Evolutionary conservation across 2,888 invertebrate genomes (phyloP), one percentile per base, ranked within the genome.

Genomic region (Tachystola acroxantha): DNA sequence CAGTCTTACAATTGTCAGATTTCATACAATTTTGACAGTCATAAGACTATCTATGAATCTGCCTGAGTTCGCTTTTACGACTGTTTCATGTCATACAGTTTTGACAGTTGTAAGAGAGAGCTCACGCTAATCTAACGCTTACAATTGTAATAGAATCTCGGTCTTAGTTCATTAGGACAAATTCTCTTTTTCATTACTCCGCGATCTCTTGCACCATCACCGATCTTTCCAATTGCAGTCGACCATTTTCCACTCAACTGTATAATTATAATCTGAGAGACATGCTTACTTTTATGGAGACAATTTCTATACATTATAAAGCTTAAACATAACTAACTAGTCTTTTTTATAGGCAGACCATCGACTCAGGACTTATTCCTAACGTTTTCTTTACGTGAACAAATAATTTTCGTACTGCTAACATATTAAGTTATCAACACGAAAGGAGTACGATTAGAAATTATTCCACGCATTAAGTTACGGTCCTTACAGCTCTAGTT

Each of bases 361-460:
- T 69, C 69, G 24, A 70, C 68, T 66, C 63, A n/a, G 66, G 66
- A 59, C 59, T 60, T 57, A 61, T 57, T 53, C 51, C 57, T 59
- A 53, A 53, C 59, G 59, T 56, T 48, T 51, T 46, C 50, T 52
- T 46, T 52, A 46, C 71, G 72, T 63, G 71, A 59, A 47, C n/a
- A 55, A 56, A 68, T 79, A 84, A 81, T 78, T 79, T 73, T 73
- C 82, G 85, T 79, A 81, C 85, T 85, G 81, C 85, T 77, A 60
- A 73, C 80, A 78, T 76, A 73, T 85, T 84, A 68, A 78, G 39
- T 50, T 47, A 64, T 75, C 75, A 85, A 85, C 75, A 77, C 82
- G 84, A 58, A 67, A 81, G 82, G 84, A 85, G 85, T 81, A 80
- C 84, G 80, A 80, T 66, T 68, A 69, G 73, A 78, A 76, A 80